phyloP scores from a whole-genome alignment of 2,888 invertebrate species.

The Pristionchus entomophagus region DNA sequence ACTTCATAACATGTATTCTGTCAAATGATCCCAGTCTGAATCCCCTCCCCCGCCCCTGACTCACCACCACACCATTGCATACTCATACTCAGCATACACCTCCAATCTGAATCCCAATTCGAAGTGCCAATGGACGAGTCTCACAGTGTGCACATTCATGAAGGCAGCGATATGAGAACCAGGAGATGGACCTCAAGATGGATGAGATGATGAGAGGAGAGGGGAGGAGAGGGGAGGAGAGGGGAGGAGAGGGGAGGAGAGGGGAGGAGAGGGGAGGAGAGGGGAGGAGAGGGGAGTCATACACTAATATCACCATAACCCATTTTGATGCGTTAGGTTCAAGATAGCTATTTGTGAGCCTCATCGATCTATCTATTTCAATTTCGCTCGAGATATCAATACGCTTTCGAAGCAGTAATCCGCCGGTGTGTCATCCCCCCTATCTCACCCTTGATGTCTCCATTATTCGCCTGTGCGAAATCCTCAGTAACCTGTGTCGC shows the following conservation, averaged over 20 bases:
- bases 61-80: slow-evolving; percentile 93
- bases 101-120: slow-evolving; percentile 95
- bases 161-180: slow-evolving; percentile 84
- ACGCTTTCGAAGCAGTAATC: background rate
- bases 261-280: no score
- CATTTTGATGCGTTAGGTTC: no score
- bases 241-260: no score
- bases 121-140: slow-evolving; percentile 93
- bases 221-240: no score
- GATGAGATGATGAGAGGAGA: no score
- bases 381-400: background rate
- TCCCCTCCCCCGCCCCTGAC: background rate
- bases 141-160: slow-evolving; percentile 92
- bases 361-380: background rate
- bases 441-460: slow-evolving; percentile 10
- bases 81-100: slow-evolving; percentile 95
- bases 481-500: background rate
- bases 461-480: background rate
- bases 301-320: no score
- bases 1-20: no score
- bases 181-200: slow-evolving; percentile 11
- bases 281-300: no score
- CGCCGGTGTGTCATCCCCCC: background rate
- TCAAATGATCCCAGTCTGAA: background rate
- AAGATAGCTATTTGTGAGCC: no score